Percentiles rank a stretch among this genome's conserved stretches.
Evolutionary conservation across 2,113 vertebrate genomes (phyloP).

Genomic region (Narcine bancroftii): DNA sequence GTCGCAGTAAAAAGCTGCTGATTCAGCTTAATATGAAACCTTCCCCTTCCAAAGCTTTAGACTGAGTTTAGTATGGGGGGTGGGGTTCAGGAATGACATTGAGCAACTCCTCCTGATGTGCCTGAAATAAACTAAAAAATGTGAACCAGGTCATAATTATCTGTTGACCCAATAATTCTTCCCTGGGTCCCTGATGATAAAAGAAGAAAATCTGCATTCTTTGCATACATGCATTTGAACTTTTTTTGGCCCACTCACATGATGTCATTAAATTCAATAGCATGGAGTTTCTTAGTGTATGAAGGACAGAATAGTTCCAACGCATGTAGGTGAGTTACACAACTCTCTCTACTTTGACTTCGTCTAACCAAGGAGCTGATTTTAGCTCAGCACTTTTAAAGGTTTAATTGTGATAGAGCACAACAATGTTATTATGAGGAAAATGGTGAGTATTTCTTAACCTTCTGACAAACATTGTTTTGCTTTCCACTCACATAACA

Average conservation of each 20-base stretch:
- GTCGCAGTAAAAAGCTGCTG: background rate
- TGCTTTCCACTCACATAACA: no score
- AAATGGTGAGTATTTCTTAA: conserved; percentile 46
- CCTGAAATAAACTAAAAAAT: background rate
- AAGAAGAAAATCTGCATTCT: conserved; percentile 24
- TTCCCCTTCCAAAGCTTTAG: background rate
- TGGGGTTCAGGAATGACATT: background rate
- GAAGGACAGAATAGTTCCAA: conserved; percentile 41
- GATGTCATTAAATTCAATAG: conserved; percentile 43
- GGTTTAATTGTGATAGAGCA: conserved; percentile 49
- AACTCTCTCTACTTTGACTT: conserved; percentile 56
- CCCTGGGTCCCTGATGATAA: background rate
- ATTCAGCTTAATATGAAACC: background rate
- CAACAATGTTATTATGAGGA: conserved; percentile 49
- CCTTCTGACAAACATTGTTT: conserved; percentile 44
- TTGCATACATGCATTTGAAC: conserved; percentile 7
- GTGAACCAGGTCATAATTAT: background rate
- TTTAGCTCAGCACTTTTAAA: conserved; percentile 54
- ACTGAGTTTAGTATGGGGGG: background rate
- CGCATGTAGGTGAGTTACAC: conserved; percentile 52
- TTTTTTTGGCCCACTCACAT: conserved; percentile 50
- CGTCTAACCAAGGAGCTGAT: conserved; percentile 53
- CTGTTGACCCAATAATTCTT: conserved; percentile 6
- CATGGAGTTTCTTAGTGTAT: conserved; percentile 25
- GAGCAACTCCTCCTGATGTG: background rate